Conservation (phyloP, 2,113 vertebrate genomes). For the Gallinago paraguaiae region DNA sequence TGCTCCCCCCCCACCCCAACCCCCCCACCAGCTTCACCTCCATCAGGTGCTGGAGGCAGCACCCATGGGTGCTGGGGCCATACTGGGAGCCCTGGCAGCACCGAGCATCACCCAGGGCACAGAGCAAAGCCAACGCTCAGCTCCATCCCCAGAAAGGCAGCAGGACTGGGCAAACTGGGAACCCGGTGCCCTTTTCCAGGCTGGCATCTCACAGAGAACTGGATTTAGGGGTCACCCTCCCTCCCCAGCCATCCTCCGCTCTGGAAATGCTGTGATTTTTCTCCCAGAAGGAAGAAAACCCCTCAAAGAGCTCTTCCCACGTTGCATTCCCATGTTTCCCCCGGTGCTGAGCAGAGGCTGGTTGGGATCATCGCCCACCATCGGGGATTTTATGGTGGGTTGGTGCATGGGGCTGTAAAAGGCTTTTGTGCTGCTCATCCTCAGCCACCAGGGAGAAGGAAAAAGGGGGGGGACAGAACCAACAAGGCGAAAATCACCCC, state of each 20-base stretch:
- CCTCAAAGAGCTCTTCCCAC: background rate
- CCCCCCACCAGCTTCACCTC: rapidly evolving
- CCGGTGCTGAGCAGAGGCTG: background rate
- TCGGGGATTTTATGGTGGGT: background rate
- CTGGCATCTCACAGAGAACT: background rate
- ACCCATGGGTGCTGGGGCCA: background rate
- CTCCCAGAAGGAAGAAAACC: background rate
- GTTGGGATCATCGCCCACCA: background rate
- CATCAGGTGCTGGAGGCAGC: background rate
- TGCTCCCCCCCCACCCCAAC: background rate
- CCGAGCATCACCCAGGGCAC: background rate
- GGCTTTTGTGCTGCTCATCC: constrained; percentile 43
- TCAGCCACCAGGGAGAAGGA: background rate
- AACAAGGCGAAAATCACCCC: background rate
- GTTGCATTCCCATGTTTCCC: background rate
- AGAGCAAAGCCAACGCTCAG: background rate
- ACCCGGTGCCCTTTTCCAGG: background rate
- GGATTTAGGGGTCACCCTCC: background rate
- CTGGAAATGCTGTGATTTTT: rapidly evolving
- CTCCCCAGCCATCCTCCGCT: background rate
- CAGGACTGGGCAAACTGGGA: background rate
- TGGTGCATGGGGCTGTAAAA: background rate
- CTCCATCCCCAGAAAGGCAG: background rate
- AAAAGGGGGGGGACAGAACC: background rate
- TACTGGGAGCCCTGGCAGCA: background rate